phyloP scores from a whole-genome alignment of 2,797 vertebrate species.

The Microchirus variegatus region DNA sequence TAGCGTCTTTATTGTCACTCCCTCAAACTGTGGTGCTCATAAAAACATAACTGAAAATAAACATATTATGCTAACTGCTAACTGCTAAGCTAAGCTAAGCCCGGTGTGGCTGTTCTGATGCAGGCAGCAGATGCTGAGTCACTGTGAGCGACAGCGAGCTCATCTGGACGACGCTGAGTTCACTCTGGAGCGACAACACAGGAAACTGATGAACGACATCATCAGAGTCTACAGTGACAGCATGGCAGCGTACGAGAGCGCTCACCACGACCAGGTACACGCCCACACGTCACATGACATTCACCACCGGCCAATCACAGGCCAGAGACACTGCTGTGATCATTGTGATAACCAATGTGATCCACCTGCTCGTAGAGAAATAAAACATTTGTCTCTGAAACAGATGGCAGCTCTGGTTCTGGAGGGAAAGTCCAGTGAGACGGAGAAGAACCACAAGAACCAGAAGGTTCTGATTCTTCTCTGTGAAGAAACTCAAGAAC shows the following conservation, averaged over 20 bases:
- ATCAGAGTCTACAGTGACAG: not conserved
- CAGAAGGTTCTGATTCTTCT: not conserved
- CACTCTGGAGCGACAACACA: not conserved
- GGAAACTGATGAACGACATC: not conserved
- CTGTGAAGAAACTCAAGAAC: rapidly evolving
- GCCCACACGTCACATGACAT: not conserved
- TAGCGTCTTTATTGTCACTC: too few species aligned
- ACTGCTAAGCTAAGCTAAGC: not conserved
- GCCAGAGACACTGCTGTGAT: too few species aligned
- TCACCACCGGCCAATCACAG: not conserved
- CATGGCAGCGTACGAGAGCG: not conserved
- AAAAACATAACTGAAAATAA: too few species aligned
- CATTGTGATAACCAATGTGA: too few species aligned
- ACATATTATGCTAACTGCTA: too few species aligned
- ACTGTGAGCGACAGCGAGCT: not conserved
- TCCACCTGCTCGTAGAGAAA: too few species aligned
- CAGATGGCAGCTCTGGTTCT: not conserved
- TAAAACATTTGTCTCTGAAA: too few species aligned
- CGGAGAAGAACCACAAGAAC: not conserved
- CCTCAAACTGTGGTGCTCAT: too few species aligned
- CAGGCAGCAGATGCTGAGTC: conserved; percentile 19
- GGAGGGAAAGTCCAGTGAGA: not conserved
- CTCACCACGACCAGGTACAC: conserved; percentile 6
- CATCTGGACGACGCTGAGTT: conserved; percentile 2
- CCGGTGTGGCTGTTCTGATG: not conserved